Percentiles rank a stretch among this genome's conserved stretches.
Conservation (phyloP, 2,113 vertebrate genomes). For the Dipodomys ordii region DNA sequence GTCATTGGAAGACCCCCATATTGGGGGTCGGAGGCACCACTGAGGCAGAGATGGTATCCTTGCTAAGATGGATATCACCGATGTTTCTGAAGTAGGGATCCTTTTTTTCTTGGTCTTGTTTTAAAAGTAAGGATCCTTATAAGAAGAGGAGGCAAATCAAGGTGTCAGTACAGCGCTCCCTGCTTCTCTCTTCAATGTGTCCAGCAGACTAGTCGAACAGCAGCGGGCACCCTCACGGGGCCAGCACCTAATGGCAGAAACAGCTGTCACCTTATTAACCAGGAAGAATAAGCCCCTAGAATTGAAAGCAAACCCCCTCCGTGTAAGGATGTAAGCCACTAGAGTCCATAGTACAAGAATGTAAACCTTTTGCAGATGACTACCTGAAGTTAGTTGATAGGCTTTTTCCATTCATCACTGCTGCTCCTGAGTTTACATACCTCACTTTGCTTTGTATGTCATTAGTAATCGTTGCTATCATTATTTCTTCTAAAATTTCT, state of each 20-base stretch:
- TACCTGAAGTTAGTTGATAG: not conserved
- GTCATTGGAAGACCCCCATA: not conserved
- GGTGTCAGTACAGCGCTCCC: slow-evolving; percentile 14
- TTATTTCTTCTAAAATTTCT: not conserved
- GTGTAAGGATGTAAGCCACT: not conserved
- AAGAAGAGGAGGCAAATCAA: slow-evolving; percentile 3
- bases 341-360: not conserved
- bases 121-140: not conserved
- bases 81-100: not conserved
- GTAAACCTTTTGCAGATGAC: not conserved
- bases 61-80: not conserved
- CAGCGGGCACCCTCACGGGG: not conserved
- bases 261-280: slow-evolving; percentile 6
- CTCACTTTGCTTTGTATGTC: slow-evolving; percentile 27
- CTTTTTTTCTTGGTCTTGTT: not conserved
- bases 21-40: not conserved
- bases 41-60: not conserved
- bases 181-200: not conserved
- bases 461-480: not conserved
- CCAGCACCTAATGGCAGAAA: slow-evolving; percentile 65
- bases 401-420: not conserved
- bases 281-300: not conserved
- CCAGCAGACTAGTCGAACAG: not conserved
- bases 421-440: slow-evolving; percentile 46
- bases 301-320: not conserved